Base-by-base conservation (phyloP, 2,888 invertebrate species). In the Lepidochrysops patricia region DNA sequence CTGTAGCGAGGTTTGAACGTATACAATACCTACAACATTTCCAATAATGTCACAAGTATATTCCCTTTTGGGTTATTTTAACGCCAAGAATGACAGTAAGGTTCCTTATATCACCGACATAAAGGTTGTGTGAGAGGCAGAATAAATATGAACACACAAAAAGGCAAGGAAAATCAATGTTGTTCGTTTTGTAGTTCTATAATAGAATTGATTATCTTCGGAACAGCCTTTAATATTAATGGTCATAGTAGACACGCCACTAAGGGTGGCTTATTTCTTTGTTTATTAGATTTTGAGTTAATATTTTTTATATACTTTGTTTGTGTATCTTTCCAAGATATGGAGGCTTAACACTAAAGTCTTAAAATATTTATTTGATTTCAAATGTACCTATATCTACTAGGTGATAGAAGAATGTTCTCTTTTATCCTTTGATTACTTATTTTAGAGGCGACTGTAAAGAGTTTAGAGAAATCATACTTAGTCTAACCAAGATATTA, bases 151-250 rank as follows among this genome's bases (percentile, higher is more conserved):
- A 29, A 29, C 29, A 29, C 4, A 34, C 34, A 34, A 34, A 12
- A 34, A 52, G 52, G 43, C 15, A 4, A 15, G 43, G 27, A 52
- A 27, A 52, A 52, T 52, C 52, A 52, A 52, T 52, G 27, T 27
- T 50, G 4, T 7, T 15, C 3, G 26, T 27, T 52, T 52, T 27
- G 52, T 27, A 52, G 27, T 52, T 52, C 15, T 26, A 29, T 52
- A 52, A 52, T 52, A 52, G 27, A 52, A 52, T 52, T 50, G 50
- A 50, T 50, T 50, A 27, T 50, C 27, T 50, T 52, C 52, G 52
- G 27, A 27, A 27, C 15, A 27, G 9, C 52, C 27, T 43, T 43
- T 19, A 43, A 43, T 43, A 43, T 43, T 43, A 43, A 43, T 43
- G 12, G 23, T 23, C 19, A 23, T 5, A 9, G 23, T 43, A 6